Percentiles rank a stretch among this genome's conserved stretches.
Conservation (phyloP, 2,888 invertebrate genomes). For the Heliconius charithonia region DNA sequence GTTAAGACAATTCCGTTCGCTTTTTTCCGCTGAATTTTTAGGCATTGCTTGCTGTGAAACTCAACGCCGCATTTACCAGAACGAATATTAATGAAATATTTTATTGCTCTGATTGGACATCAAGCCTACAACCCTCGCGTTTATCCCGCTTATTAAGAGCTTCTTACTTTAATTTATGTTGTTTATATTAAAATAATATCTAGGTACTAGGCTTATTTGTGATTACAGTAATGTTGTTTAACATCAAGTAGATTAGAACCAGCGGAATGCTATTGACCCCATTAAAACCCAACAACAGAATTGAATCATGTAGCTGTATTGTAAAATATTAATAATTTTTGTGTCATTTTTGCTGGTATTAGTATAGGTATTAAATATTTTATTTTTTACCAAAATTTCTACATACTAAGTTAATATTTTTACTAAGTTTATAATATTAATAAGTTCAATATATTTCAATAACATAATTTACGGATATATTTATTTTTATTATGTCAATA, state of each 20-base stretch:
- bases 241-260: not conserved
- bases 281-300: not conserved
- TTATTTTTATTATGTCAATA: too few species aligned
- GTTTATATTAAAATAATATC: not conserved
- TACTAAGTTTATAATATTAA: too few species aligned
- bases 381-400: not conserved
- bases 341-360: not conserved
- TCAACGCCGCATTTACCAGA: not conserved
- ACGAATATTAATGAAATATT: too few species aligned
- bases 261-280: slow-evolving; percentile 9
- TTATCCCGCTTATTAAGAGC: too few species aligned
- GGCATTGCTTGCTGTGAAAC: too few species aligned
- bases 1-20: not conserved
- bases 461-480: too few species aligned
- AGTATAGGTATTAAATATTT: not conserved
- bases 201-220: not conserved
- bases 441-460: too few species aligned
- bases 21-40: not conserved
- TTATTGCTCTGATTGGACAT: too few species aligned
- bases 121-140: too few species aligned
- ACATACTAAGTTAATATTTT: too few species aligned
- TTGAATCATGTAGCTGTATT: not conserved
- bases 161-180: not conserved
- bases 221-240: not conserved
- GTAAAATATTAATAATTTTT: not conserved